These are phyloP conservation scores for Nansenia antarctica DNA, from an alignment of 2,113 vertebrate genomes.

Conservation along the genomic window DNA sequence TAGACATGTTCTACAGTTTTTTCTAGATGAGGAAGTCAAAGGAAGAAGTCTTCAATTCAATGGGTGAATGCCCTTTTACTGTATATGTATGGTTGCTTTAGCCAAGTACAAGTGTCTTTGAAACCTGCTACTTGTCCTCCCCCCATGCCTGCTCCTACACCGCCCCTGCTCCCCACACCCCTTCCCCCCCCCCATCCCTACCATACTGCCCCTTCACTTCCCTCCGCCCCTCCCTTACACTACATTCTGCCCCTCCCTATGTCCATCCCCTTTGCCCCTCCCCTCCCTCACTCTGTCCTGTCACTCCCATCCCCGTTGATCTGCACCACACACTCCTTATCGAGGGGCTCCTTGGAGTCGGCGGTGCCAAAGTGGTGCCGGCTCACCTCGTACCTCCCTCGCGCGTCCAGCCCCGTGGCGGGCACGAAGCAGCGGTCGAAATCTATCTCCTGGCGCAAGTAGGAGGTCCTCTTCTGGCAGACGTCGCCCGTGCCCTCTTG, in stretches of 20 bases:
- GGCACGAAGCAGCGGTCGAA: conserved; percentile 83
- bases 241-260: neutral
- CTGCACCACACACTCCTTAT: conserved; percentile 87
- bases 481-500: conserved; percentile 92
- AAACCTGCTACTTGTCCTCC: no score
- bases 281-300: conserved; percentile 59
- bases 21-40: conserved; percentile 5
- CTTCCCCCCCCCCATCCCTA: neutral
- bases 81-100: neutral
- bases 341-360: conserved; percentile 78
- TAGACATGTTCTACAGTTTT: conserved; percentile 5
- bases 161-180: neutral
- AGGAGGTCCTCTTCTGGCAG: conserved; percentile 94
- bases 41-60: neutral
- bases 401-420: conserved; percentile 74
- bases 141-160: neutral
- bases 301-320: conserved; percentile 86
- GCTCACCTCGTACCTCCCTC: conserved; percentile 85
- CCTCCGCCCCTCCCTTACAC: neutral
- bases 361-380: conserved; percentile 89
- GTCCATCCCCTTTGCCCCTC: neutral
- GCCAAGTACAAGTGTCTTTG: no score
- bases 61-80: conserved; percentile 32
- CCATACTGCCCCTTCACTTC: neutral
- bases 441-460: conserved; percentile 89